Evolutionary conservation across 2,113 vertebrate species (phyloP), one percentile per base, ranked within the genome.

Genomic region (Daubentonia madagascariensis): DNA sequence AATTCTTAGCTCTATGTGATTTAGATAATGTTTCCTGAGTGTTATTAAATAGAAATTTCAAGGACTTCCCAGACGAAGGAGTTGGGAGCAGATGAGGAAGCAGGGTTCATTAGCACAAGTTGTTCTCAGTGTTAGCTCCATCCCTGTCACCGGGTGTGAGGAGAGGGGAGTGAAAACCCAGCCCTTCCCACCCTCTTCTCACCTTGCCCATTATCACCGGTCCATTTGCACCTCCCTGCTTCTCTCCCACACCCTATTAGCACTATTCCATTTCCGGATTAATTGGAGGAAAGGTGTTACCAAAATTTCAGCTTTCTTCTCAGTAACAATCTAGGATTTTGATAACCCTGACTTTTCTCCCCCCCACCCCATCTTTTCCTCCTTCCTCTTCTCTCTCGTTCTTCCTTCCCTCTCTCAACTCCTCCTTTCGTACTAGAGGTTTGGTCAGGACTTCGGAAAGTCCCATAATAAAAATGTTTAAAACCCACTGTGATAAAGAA

Each of bases 211-310:
- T 86, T 83, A 91, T 40, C 68, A 2, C 73, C 1, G 2, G 7
- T 30, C 81, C 72, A 57, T 97, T 96, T 93, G 68, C 84, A 86
- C 83, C 73, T 86, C 37, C 4, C 40, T 28, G 81, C 28, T 59
- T 65, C 85, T 52, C 59, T 78, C 75, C 30, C 37, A 37, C 89
- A 68, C 84, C 37, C 78, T 73, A 40, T 96, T 98, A 96, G 12
- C 89, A 61, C 96, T 59, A 30, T 70, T 91, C 63, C 91, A 84
- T 70, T 93, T 93, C 83, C 3, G 0, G 45, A 61, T 85, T 92
- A 96, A 96, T 73, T 89, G 92, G 50, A 37, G 54, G 85, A 86
- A 81, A 97, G 14, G 86, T 93, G 91, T 93, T 89, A 84, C 48
- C 72, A 85, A 50, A 52, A 67, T 91, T 85, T 78, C 73, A 72